These are phyloP conservation scores for Julus scandinavius DNA, from an alignment of 2,888 invertebrate species.

Conservation along the genomic window DNA sequence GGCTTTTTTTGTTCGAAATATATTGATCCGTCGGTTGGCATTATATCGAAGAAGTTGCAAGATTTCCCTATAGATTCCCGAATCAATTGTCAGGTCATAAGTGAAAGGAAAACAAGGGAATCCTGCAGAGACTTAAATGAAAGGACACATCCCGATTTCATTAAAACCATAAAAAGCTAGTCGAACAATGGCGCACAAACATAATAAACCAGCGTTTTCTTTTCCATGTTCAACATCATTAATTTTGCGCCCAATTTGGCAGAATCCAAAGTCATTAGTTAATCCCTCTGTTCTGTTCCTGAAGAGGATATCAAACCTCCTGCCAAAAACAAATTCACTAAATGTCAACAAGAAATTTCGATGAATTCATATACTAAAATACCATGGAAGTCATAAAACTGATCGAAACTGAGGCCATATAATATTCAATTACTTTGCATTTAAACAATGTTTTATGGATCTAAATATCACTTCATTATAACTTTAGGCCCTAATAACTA, in stretches of 20 bases:
- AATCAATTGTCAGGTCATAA: conserved; percentile 36
- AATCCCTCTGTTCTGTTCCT: background rate
- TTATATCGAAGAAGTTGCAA: conserved; percentile 7
- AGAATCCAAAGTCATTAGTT: conserved; percentile 37
- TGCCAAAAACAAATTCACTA: background rate
- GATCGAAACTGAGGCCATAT: background rate
- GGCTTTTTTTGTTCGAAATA: background rate
- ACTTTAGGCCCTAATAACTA: background rate
- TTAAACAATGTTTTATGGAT: background rate
- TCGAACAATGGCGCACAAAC: conserved; percentile 11
- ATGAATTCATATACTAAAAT: background rate
- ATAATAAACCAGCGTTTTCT: background rate
- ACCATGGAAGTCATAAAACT: background rate
- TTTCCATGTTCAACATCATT: conserved; percentile 23
- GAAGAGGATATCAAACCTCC: background rate
- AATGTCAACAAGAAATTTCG: conserved; percentile 15
- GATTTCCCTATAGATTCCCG: conserved; percentile 7
- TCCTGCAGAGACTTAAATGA: conserved; percentile 34
- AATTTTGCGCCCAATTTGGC: background rate
- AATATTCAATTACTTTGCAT: background rate
- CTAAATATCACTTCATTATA: background rate
- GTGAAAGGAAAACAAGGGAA: conserved; percentile 28
- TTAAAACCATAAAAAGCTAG: conserved; percentile 31
- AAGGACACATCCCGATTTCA: conserved; percentile 45
- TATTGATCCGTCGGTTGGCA: background rate